These are phyloP conservation scores for Theristicus caerulescens DNA, from an alignment of 2,113 vertebrate species.

Conservation along the genomic window DNA sequence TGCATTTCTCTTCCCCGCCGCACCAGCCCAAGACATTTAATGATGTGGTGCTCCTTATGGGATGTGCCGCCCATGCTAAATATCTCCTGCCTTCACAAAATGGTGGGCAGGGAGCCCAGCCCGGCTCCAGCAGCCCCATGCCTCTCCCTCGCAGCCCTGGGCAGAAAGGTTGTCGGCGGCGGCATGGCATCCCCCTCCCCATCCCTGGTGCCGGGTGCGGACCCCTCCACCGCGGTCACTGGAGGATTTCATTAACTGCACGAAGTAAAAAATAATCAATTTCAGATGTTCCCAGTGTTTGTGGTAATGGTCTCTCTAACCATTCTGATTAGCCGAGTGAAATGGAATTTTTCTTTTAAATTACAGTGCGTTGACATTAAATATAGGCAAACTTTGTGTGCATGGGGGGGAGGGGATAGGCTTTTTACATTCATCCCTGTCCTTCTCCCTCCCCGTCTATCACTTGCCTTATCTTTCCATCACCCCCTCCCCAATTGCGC, in stretches of 20 bases:
- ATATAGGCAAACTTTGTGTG: conserved; percentile 58
- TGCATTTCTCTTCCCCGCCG: conserved; percentile 70
- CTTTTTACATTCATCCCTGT: not conserved
- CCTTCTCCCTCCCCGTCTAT: not conserved
- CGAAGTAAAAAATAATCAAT: conserved; percentile 74
- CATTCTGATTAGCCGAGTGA: conserved; percentile 74
- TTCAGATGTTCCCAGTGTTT: conserved; percentile 75
- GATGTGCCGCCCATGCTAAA: conserved; percentile 75
- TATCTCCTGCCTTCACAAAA: conserved; percentile 58
- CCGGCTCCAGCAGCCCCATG: not conserved
- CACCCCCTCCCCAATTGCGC: accelerated
- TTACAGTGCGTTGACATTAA: conserved; percentile 65
- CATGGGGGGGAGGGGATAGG: not conserved
- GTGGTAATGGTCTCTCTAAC: conserved; percentile 74
- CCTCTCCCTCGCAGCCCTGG: not conserved
- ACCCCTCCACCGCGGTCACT: conserved; percentile 7
- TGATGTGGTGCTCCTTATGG: conserved; percentile 72
- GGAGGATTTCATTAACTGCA: conserved; percentile 74
- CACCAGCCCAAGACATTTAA: conserved; percentile 77
- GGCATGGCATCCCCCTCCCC: not conserved
- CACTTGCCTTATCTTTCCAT: not conserved
- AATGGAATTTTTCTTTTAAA: conserved; percentile 78
- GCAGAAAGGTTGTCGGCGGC: not conserved
- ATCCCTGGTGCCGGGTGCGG: not conserved
- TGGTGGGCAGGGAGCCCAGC: conserved; percentile 58